Evolutionary conservation across 1,140 invertebrate species (phyloP).

Genomic region (Calephelis virginiensis): DNA sequence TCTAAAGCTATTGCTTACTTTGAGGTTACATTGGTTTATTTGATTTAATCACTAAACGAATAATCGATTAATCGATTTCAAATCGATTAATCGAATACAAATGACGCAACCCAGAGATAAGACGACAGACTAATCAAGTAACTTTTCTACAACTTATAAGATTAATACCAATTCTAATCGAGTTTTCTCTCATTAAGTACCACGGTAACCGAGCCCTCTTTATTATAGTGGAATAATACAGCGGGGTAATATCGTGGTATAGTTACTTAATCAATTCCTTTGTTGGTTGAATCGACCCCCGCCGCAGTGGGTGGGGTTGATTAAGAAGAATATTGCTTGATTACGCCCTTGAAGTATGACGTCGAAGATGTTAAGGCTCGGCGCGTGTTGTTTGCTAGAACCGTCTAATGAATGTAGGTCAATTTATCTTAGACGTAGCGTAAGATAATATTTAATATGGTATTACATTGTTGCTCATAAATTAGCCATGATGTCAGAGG

Average conservation of each 20-base stretch:
- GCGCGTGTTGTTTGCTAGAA: constrained; percentile 30
- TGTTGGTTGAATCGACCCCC: constrained; percentile 74
- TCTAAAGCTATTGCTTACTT: too few relatives aligned
- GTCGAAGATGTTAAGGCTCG: constrained; percentile 46
- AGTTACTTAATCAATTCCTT: constrained; percentile 78
- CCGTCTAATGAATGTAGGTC: constrained; percentile 20
- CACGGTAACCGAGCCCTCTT: constrained; percentile 74
- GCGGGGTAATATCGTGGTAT: constrained; percentile 72
- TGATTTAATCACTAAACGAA: too few relatives aligned
- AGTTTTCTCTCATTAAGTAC: constrained; percentile 77
- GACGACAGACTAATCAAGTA: constrained; percentile 29
- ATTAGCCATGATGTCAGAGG: background rate
- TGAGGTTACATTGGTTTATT: too few relatives aligned
- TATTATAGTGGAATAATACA: constrained; percentile 75
- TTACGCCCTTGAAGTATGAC: constrained; percentile 72
- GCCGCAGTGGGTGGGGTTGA: constrained; percentile 72
- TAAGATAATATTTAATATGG: constrained; percentile 13
- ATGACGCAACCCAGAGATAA: constrained; percentile 3
- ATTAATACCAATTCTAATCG: constrained; percentile 74
- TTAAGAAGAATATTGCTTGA: constrained; percentile 78
- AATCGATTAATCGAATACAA: background rate
- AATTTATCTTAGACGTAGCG: constrained; percentile 7
- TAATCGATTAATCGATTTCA: background rate
- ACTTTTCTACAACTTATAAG: constrained; percentile 31
- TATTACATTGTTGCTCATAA: background rate